A percentile compares a stretch with the other conserved stretches of the same genome.
These are phyloP conservation scores for Gallinago nigripennis DNA, from an alignment of 2,797 vertebrate genomes.

Conservation along the genomic window DNA sequence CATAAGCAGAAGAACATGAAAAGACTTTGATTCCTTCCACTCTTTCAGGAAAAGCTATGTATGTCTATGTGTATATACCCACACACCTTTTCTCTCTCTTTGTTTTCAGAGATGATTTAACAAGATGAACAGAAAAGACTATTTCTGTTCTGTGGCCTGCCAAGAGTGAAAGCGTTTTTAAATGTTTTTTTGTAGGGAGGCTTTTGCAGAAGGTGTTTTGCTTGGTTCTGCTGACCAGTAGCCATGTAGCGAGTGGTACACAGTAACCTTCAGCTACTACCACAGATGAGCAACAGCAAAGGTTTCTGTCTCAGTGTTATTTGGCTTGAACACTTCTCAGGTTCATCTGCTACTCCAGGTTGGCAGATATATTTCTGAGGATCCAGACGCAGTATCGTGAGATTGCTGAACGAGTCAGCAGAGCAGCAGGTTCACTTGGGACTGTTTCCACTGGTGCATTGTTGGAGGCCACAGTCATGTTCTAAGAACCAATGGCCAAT, in stretches of 20 bases:
- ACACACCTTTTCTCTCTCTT: not conserved
- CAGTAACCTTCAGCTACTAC: not conserved
- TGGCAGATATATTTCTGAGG: not conserved
- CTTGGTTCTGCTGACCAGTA: not conserved
- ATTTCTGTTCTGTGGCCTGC: not conserved
- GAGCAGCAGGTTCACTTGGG: not conserved
- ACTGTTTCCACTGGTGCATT: not conserved
- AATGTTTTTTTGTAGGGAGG: not conserved
- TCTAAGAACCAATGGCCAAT: not conserved
- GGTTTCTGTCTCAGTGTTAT: not conserved
- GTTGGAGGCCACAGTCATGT: not conserved
- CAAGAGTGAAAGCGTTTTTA: not conserved
- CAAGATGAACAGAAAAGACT: not conserved
- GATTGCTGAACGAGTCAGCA: not conserved
- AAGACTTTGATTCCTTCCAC: not conserved
- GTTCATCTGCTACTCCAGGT: not conserved
- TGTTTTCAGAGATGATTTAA: not conserved
- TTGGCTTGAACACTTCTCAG: not conserved
- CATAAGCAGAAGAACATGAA: not conserved
- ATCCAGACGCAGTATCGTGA: rapidly evolving
- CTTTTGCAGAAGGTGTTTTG: not conserved
- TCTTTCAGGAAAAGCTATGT: not conserved
- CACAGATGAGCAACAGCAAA: not conserved
- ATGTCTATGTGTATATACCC: not conserved
- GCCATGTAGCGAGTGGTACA: not conserved